phyloP scores from a whole-genome alignment of 1,140 invertebrate species.

The Musca domestica region DNA sequence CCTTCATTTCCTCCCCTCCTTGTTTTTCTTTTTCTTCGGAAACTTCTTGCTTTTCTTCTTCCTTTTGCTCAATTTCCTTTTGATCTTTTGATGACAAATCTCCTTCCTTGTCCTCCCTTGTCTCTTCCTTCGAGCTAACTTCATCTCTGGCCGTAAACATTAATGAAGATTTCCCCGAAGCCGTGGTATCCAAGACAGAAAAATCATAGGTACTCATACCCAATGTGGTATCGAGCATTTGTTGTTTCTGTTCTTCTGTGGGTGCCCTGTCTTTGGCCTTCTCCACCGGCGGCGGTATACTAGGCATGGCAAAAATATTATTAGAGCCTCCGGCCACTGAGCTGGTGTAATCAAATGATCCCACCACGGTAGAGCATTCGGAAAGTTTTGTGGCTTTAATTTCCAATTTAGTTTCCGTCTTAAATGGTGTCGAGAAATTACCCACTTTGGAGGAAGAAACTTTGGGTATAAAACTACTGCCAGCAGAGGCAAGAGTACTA shows the following conservation, averaged over 20 bases:
- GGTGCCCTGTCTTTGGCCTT: not conserved
- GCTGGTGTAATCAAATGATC: conserved; percentile 6
- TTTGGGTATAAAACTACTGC: conserved; percentile 34
- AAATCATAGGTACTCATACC: conserved; percentile 46
- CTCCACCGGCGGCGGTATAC: not conserved
- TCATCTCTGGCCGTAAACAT: conserved; percentile 7
- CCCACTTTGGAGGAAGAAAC: conserved; percentile 45
- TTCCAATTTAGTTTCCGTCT: not conserved
- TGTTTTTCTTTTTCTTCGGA: conserved; percentile 4
- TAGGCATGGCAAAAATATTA: conserved; percentile 4
- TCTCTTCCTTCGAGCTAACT: too few relatives aligned
- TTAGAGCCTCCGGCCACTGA: not conserved
- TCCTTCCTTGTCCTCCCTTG: not conserved
- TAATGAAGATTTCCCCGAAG: conserved; percentile 12
- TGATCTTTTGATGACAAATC: not conserved
- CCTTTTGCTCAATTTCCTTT: too few relatives aligned
- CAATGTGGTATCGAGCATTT: conserved; percentile 44
- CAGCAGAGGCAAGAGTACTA: not conserved
- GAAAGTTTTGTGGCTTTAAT: conserved; percentile 32
- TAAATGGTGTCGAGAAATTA: conserved; percentile 10
- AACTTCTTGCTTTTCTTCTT: too few relatives aligned
- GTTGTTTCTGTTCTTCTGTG: not conserved
- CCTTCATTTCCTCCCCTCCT: not conserved
- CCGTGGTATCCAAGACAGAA: conserved; percentile 19
- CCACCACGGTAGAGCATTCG: conserved; percentile 40